A percentile compares a stretch with the other conserved stretches of the same genome.
Conservation (phyloP, 2,113 vertebrate genomes). For the Pleuronectes platessa region DNA sequence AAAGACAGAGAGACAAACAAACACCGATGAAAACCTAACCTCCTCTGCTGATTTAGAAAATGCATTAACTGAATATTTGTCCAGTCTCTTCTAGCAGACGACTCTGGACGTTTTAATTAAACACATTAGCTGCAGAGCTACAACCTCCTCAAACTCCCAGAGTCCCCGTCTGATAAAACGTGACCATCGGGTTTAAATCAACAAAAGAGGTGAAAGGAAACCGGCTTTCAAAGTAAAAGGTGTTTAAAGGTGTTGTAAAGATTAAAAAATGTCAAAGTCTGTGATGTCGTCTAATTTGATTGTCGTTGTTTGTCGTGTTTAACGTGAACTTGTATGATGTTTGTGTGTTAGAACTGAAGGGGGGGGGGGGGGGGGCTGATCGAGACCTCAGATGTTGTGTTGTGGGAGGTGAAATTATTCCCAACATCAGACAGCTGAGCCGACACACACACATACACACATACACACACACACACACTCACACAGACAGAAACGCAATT, state of each 20-base stretch:
- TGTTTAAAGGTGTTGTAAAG: no score
- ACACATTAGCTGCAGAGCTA: no score
- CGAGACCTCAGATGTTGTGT: slow-evolving; percentile 26
- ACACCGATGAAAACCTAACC: no score
- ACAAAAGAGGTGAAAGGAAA: background rate
- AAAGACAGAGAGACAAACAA: no score
- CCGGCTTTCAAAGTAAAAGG: no score
- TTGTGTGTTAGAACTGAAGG: background rate
- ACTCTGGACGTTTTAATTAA: no score
- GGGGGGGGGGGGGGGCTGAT: background rate
- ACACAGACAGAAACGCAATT: background rate
- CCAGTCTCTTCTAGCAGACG: no score
- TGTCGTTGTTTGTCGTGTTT: background rate
- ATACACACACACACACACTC: background rate
- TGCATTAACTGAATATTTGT: no score
- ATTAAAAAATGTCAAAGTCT: no score
- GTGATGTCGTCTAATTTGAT: background rate
- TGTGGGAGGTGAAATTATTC: slow-evolving; percentile 29
- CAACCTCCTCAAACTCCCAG: no score
- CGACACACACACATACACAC: background rate
- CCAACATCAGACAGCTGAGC: slow-evolving; percentile 17
- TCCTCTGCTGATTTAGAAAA: no score
- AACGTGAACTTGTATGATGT: background rate
- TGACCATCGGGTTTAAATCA: background rate
- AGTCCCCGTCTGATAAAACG: no score